These are phyloP conservation scores for Tringa solitaria DNA, from an alignment of 2,113 vertebrate species.

Conservation along the genomic window DNA sequence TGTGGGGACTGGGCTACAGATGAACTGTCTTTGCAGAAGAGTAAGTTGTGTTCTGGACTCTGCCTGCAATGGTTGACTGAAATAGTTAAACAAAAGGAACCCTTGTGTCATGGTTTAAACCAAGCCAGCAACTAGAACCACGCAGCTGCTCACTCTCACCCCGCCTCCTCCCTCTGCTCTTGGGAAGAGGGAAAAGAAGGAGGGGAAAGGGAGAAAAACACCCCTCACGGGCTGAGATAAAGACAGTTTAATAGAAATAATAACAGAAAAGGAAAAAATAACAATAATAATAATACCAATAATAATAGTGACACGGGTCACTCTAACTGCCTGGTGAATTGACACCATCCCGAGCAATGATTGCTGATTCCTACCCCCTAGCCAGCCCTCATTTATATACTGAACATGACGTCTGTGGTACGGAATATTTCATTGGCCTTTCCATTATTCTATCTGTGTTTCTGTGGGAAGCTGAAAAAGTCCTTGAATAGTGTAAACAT, in stretches of 20 bases:
- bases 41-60: rapidly evolving
- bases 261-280: background rate
- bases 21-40: background rate
- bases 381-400: background rate
- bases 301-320: background rate
- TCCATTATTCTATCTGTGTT: background rate
- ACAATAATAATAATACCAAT: background rate
- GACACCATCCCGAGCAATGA: background rate
- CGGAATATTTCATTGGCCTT: background rate
- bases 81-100: background rate
- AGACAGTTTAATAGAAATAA: background rate
- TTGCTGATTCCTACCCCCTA: background rate
- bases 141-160: background rate
- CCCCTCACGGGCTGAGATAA: background rate
- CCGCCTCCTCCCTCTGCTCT: background rate
- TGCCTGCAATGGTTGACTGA: background rate
- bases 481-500: background rate
- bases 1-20: background rate
- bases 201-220: background rate
- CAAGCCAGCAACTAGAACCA: background rate
- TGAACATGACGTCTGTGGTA: background rate
- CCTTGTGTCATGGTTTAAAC: background rate
- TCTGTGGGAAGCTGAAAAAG: background rate
- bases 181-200: background rate
- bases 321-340: background rate